Base-by-base conservation (phyloP, 2,888 invertebrate genomes). In the Campoplex nolae region DNA sequence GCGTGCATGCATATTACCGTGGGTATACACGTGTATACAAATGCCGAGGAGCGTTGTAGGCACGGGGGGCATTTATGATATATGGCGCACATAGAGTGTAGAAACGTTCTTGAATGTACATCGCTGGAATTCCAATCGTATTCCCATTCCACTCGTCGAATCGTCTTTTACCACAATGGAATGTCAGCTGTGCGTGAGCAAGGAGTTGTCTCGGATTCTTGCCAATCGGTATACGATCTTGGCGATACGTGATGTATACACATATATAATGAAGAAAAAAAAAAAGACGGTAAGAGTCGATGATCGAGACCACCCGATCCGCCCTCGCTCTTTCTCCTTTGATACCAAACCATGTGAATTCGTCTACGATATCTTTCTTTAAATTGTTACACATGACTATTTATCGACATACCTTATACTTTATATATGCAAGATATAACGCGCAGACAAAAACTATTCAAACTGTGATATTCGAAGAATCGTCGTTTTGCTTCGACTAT, bases 61-160 rank as follows among this genome's bases (percentile, higher is more conserved):
- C 84, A 82, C 81, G 65, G 79, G 65, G 79, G 83, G 84, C 77
- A 88, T 86, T 83, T 76, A 87, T 90, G 90, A 90, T 90, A 85
- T 88, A 90, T 87, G 84, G 85, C 80, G 83, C 70, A 75, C 56
- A 74, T 78, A 70, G 67, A 65, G 85, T 75, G 82, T 74, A 76
- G 78, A 74, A 85, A 85, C 83, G 84, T 83, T 85, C 71, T 79
- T 65, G 75, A 67, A 62, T 76, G 71, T 45, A 51, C 75, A 82
- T 87, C 85, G 79, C 23, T 73, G 76, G 62, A 85, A 83, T 87
- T 87, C 87, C 85, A 87, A 83, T 79, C 79, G 73, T 85, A 83
- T 83, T 85, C 78, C 84, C 87, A 82, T 87, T 87, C 84, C 82
- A 67, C 62, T 75, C 78, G 77, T 81, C 80, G 84, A 82, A 84